These are phyloP conservation scores for Gari tellinella DNA, from an alignment of 2,888 invertebrate species.

Conservation along the genomic window DNA sequence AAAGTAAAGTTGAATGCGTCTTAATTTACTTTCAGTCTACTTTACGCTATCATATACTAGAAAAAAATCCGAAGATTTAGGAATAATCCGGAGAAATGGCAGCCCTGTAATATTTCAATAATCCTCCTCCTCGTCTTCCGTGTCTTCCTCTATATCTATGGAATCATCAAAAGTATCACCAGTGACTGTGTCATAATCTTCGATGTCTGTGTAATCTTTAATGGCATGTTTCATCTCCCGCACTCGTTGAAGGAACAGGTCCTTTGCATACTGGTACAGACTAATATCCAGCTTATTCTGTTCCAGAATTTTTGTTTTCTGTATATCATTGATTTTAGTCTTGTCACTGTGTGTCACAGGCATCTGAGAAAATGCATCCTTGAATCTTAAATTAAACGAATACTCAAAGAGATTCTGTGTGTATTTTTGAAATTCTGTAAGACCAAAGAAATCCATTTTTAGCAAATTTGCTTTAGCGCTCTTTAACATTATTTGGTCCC, in stretches of 20 bases:
- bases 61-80: no score
- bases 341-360: slow-evolving; percentile 94
- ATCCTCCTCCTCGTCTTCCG: slow-evolving; percentile 38
- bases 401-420: slow-evolving; percentile 84
- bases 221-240: slow-evolving; percentile 52
- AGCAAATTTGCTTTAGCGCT: slow-evolving; percentile 98
- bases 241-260: slow-evolving; percentile 89
- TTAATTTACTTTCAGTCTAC: no score
- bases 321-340: slow-evolving; percentile 90
- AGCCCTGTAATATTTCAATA: no score
- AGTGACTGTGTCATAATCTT: slow-evolving; percentile 3
- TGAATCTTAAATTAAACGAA: slow-evolving; percentile 79
- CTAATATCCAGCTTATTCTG: slow-evolving; percentile 96
- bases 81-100: no score
- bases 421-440: slow-evolving; percentile 95
- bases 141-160: slow-evolving; percentile 36
- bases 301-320: slow-evolving; percentile 90
- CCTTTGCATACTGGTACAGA: slow-evolving; percentile 96
- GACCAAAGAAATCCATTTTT: slow-evolving; percentile 97
- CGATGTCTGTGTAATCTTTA: slow-evolving; percentile 16
- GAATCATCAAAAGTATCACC: slow-evolving; percentile 41
- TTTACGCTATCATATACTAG: no score
- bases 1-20: no score
- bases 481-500: slow-evolving; percentile 90
- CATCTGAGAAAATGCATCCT: slow-evolving; percentile 91